phyloP scores from a whole-genome alignment of 2,113 vertebrate genomes.

The Gymnogyps californianus region DNA sequence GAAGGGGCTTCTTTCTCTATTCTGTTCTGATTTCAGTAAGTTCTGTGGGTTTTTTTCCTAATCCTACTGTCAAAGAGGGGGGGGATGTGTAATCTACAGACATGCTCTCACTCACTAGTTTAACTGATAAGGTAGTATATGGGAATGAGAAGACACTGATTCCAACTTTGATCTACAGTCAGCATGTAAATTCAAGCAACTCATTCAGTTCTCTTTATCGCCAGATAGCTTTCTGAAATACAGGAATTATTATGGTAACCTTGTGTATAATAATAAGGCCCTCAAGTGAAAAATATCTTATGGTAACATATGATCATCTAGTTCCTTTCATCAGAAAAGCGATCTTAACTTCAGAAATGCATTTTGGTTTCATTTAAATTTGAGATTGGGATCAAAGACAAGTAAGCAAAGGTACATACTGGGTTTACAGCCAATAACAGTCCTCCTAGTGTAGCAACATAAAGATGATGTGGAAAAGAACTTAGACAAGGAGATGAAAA shows the following conservation, averaged over 20 bases:
- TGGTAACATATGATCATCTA: background rate
- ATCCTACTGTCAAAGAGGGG: background rate
- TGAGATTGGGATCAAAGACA: background rate
- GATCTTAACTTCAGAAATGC: background rate
- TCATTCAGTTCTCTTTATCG: background rate
- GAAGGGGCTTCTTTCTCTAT: background rate
- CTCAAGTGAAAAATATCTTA: background rate
- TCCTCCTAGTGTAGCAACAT: slow-evolving; percentile 85
- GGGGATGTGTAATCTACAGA: background rate
- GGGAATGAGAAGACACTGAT: background rate
- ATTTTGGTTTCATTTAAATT: background rate
- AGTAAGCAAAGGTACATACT: slow-evolving; percentile 70
- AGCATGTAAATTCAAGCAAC: background rate
- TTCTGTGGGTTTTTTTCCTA: background rate
- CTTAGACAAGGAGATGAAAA: slow-evolving; percentile 89
- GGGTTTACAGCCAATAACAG: slow-evolving; percentile 80
- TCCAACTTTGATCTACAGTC: background rate
- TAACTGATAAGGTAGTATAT: background rate
- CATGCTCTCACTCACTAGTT: background rate
- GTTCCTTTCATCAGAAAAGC: background rate
- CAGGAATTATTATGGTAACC: background rate
- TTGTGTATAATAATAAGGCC: background rate
- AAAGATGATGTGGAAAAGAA: slow-evolving; percentile 75
- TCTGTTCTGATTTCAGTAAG: background rate
- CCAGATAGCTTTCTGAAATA: background rate